Base-by-base conservation (phyloP, 2,888 invertebrate species). In the Dicyrtomina minuta region DNA sequence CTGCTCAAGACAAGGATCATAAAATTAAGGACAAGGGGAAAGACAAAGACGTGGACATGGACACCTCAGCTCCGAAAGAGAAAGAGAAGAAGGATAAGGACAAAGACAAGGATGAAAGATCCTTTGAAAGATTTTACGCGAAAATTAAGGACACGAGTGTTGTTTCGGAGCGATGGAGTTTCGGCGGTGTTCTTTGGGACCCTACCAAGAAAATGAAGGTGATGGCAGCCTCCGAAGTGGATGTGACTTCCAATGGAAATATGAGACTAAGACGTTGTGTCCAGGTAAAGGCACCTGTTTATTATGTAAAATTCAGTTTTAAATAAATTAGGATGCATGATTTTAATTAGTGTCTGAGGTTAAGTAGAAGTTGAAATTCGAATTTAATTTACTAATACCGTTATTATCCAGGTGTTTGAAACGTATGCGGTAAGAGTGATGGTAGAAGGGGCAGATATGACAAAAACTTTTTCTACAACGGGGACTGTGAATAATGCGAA, bases 181-280 rank as follows among this genome's bases (percentile, higher is more conserved):
- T 77, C 44, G 73, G 75, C 17, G 75, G 74, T 33, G 74, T 77
- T 17, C 60, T 72, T 17, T 77, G 75, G 74, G 77, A 77, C 58
- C 75, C 74, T 22, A 66, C 43, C 17, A 72, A 71, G 15, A 75
- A 74, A 66, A 70, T 73, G 65, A 75, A 75, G 62, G 73, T 73
- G 1, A 72, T 77, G 46, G 66, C 71, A 12, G 71, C 70, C 17
- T 77, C 74, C 10, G 75, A 75, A 71, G 59, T 72, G 15, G 74
- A 75, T 61, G 62, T 77, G 3, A 61, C 70, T 27, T 55, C 68
- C 6, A 73, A 41, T 62, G 77, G 77, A 20, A 43, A 60, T 22
- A 67, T 75, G 26, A 49, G 71, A 26, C 61, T 77, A 2, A 73
- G 72, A 33, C 59, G 74, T 0, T 73, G 74, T 49, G 62, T 77